Conservation (phyloP, 2,888 invertebrate genomes). For the Platycheirus albimanus region DNA sequence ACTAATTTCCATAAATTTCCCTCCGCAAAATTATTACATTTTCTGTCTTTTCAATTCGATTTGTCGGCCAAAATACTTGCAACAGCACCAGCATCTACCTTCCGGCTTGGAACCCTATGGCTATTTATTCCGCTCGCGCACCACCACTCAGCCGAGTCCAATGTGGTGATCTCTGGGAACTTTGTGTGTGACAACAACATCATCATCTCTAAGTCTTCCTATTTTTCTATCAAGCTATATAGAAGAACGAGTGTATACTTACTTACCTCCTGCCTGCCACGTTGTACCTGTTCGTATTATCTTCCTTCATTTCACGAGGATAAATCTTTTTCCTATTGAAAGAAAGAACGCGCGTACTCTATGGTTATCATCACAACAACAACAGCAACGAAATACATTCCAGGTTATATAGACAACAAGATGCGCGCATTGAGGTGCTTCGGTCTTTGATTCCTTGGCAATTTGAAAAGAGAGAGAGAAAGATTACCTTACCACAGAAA, state of each 20-base stretch:
- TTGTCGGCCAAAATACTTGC: constrained; percentile 67
- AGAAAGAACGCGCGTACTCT: constrained; percentile 68
- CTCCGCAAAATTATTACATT: constrained; percentile 70
- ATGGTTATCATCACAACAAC: constrained; percentile 50
- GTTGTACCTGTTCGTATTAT: constrained; percentile 64
- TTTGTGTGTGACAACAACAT: constrained; percentile 73
- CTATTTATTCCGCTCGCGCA: neutral
- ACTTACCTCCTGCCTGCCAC: neutral
- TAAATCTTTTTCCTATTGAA: constrained; percentile 63
- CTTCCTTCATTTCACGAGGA: constrained; percentile 60
- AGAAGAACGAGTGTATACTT: no score
- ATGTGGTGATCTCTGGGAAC: constrained; percentile 70
- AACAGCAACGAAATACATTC: constrained; percentile 20
- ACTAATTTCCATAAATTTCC: constrained; percentile 73
- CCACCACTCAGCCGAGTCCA: constrained; percentile 19
- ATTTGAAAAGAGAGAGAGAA: constrained; percentile 68
- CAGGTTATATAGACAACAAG: constrained; percentile 15
- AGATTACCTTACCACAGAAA: constrained; percentile 64
- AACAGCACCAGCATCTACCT: constrained; percentile 9
- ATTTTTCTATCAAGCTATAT: neutral
- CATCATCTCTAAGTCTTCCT: constrained; percentile 60
- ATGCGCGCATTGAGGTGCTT: constrained; percentile 38
- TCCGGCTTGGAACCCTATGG: constrained; percentile 26
- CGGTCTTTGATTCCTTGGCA: constrained; percentile 65
- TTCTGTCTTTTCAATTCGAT: constrained; percentile 73